These are phyloP conservation scores for Helogale parvula DNA, from an alignment of 2,113 vertebrate species.

Conservation along the genomic window DNA sequence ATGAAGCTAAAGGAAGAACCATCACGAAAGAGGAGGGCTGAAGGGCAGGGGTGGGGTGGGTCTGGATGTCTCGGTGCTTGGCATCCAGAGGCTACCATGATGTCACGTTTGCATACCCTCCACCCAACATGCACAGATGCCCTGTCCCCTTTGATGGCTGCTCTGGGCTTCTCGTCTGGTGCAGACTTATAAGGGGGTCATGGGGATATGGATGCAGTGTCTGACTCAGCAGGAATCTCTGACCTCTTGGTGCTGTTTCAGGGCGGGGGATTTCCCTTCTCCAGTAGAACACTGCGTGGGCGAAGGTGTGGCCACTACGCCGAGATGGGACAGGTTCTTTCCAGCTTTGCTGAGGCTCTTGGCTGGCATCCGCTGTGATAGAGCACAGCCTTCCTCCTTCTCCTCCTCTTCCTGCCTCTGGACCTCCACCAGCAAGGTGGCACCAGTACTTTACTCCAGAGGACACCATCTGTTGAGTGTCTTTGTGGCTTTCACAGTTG, in stretches of 20 bases:
- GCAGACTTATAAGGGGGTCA: not conserved
- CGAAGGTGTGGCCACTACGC: not conserved
- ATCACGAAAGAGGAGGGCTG: not conserved
- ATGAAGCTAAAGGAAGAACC: not conserved
- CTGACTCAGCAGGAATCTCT: not conserved
- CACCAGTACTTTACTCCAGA: not conserved
- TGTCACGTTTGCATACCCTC: not conserved
- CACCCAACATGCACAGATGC: not conserved
- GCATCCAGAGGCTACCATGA: not conserved
- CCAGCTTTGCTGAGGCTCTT: not conserved
- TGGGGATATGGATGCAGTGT: not conserved
- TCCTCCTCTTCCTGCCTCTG: not conserved
- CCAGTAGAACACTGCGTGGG: not conserved
- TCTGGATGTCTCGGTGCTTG: not conserved
- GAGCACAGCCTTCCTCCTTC: not conserved
- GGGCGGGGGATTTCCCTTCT: not conserved
- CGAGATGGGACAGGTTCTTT: not conserved
- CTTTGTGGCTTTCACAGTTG: not conserved
- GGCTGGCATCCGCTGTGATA: not conserved
- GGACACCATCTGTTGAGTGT: not conserved
- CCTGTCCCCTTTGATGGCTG: not conserved
- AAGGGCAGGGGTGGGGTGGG: rapidly evolving
- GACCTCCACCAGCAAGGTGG: not conserved
- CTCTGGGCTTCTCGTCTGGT: not conserved
- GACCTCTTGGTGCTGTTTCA: not conserved